phyloP scores from a whole-genome alignment of 2,797 vertebrate species.

The Chaunax sp. region DNA sequence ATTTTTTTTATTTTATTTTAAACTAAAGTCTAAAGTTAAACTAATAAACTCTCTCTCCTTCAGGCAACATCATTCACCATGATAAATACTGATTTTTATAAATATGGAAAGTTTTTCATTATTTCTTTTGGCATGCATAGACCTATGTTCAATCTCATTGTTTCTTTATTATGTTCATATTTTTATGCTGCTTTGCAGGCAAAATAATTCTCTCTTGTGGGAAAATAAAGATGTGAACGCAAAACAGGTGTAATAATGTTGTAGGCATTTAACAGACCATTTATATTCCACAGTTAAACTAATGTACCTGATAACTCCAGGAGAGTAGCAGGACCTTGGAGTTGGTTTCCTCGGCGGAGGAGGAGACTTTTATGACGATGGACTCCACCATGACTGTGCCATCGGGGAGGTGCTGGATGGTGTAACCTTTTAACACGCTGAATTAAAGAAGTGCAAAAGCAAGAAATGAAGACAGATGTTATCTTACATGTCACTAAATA shows the following conservation, averaged over 20 bases:
- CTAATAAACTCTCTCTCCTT: too few relatives aligned
- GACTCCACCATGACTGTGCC: conserved; percentile 97
- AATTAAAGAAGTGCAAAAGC: background rate
- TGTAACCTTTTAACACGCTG: conserved; percentile 92
- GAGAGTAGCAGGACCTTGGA: conserved; percentile 95
- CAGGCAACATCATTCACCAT: too few relatives aligned
- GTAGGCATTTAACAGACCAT: background rate
- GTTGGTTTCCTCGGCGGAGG: conserved; percentile 89
- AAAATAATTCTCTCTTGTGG: background rate
- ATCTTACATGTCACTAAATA: background rate
- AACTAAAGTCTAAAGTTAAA: too few relatives aligned
- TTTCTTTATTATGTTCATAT: background rate
- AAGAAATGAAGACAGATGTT: background rate
- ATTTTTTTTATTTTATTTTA: too few relatives aligned
- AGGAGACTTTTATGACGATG: conserved; percentile 95
- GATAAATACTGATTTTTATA: too few relatives aligned
- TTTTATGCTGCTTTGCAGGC: background rate
- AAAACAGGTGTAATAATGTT: background rate
- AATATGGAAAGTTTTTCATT: too few relatives aligned
- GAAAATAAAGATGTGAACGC: background rate
- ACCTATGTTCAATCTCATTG: too few relatives aligned
- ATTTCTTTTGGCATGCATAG: too few relatives aligned
- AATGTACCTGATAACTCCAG: conserved; percentile 95
- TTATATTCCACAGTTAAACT: too few relatives aligned
- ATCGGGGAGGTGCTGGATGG: conserved; percentile 94